Conservation (phyloP, 2,113 vertebrate genomes). For the Myotis brandtii region DNA sequence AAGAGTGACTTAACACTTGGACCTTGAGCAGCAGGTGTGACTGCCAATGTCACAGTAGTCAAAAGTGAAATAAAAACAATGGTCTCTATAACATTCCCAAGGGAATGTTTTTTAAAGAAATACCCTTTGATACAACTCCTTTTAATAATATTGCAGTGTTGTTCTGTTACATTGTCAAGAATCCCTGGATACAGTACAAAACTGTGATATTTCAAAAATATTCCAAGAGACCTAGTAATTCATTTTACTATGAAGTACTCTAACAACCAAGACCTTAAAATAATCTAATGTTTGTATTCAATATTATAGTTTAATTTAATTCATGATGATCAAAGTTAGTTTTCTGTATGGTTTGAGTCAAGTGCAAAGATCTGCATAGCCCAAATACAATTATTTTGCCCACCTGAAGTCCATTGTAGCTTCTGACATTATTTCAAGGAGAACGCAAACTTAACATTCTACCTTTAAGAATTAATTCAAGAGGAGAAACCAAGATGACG, state of each 20-base stretch:
- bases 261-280: neutral
- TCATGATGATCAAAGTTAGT: neutral
- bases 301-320: neutral
- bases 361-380: neutral
- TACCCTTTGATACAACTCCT: neutral
- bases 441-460: neutral
- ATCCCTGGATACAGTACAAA: neutral
- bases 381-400: neutral
- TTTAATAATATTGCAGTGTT: neutral
- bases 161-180: neutral
- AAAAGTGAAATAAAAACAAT: neutral
- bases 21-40: neutral
- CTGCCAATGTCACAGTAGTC: neutral
- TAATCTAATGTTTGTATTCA: neutral
- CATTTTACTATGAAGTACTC: neutral
- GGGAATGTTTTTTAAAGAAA: constrained; percentile 15
- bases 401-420: neutral
- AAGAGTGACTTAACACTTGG: neutral
- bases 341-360: neutral
- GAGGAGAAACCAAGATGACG: too few relatives aligned
- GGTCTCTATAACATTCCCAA: neutral
- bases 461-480: neutral
- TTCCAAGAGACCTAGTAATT: constrained; percentile 24
- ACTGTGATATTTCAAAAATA: neutral
- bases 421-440: constrained; percentile 2